phyloP scores from a whole-genome alignment of 2,797 vertebrate genomes.

The Holocentrus rufus region DNA sequence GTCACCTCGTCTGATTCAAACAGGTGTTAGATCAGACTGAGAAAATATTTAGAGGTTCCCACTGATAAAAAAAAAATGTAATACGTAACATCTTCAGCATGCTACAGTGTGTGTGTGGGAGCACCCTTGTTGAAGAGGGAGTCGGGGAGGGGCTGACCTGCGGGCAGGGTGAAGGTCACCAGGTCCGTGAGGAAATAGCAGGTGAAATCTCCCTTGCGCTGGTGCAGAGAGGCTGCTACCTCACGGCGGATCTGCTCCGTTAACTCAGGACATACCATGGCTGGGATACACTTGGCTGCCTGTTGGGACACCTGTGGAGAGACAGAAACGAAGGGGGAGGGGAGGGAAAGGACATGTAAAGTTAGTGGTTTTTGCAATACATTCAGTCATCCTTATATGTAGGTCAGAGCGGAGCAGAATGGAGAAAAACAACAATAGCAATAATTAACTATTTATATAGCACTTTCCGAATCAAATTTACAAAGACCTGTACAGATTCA shows the following conservation, averaged over 20 bases:
- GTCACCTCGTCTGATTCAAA: neutral
- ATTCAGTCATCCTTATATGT: neutral
- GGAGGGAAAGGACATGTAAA: too few species aligned
- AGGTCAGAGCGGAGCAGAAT: neutral
- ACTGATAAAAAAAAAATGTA: neutral
- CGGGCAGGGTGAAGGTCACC: slow-evolving; percentile 96
- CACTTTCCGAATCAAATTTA: too few species aligned
- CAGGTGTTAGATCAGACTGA: neutral
- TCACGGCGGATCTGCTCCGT: slow-evolving; percentile 98
- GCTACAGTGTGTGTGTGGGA: neutral
- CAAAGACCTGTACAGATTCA: too few species aligned
- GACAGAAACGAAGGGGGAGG: neutral
- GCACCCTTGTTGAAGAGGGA: neutral
- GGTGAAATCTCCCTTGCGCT: slow-evolving; percentile 97
- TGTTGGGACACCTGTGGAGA: slow-evolving; percentile 92
- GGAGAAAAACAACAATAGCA: neutral
- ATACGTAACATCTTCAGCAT: neutral
- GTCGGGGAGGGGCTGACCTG: slow-evolving; percentile 81
- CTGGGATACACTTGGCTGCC: slow-evolving; percentile 96
- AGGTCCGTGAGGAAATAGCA: slow-evolving; percentile 98
- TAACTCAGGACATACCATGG: slow-evolving; percentile 97
- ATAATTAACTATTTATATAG: too few species aligned
- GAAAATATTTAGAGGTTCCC: neutral
- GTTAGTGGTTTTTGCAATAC: neutral
- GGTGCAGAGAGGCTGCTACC: slow-evolving; percentile 94